Percentiles rank a stretch among this genome's conserved stretches.
Conservation (phyloP, 2,888 invertebrate genomes). For the Latrodectus elegans region DNA sequence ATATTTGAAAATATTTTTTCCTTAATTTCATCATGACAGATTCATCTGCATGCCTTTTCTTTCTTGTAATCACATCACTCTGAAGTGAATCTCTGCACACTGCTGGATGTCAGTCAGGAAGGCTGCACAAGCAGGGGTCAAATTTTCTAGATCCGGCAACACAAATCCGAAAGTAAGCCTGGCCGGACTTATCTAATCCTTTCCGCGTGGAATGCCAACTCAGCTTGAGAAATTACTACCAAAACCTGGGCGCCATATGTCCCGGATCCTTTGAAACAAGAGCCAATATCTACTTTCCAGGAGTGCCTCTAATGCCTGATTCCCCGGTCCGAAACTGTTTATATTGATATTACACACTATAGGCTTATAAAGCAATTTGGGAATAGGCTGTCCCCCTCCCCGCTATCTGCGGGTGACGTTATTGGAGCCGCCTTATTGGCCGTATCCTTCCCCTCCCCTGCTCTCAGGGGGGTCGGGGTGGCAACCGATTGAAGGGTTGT, state of each 20-base stretch:
- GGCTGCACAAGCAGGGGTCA: not conserved
- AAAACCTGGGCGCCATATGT: not conserved
- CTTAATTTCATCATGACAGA: too few relatives aligned
- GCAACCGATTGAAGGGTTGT: slow-evolving; percentile 40
- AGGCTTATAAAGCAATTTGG: slow-evolving; percentile 67
- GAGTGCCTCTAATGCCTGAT: slow-evolving; percentile 2
- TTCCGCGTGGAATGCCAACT: slow-evolving; percentile 10
- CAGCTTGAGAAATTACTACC: not conserved
- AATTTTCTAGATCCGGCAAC: not conserved
- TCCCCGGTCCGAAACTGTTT: slow-evolving; percentile 34
- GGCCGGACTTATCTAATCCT: slow-evolving; percentile 31
- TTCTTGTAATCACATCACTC: too few relatives aligned
- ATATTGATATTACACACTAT: slow-evolving; percentile 62
- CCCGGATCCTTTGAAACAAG: not conserved
- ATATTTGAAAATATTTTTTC: too few relatives aligned
- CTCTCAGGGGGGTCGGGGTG: slow-evolving; percentile 8
- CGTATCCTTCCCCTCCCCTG: slow-evolving; percentile 5
- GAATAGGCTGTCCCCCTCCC: slow-evolving; percentile 23
- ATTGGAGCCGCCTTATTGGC: slow-evolving; percentile 61
- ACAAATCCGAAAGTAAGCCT: slow-evolving; percentile 29
- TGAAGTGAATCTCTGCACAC: too few relatives aligned
- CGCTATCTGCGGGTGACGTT: not conserved
- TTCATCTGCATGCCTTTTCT: too few relatives aligned
- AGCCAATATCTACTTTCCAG: not conserved
- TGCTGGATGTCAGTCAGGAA: too few relatives aligned